Percentiles rank a stretch among this genome's conserved stretches.
Evolutionary conservation across 2,797 vertebrate species (phyloP).

Genomic region (Bufotes viridis): DNA sequence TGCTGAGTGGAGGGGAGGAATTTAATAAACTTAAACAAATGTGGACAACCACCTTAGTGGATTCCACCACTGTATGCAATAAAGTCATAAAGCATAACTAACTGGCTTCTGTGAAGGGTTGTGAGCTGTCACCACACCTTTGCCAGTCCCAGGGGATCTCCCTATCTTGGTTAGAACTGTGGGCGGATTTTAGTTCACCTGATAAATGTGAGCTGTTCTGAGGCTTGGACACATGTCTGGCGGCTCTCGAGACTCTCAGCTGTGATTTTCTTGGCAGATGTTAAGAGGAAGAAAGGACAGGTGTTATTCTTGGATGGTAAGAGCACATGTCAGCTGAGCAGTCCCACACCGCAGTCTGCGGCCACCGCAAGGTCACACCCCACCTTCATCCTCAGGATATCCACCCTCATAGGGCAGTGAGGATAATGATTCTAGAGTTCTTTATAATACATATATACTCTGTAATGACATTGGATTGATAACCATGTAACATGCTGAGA

Average conservation of each 20-base stretch:
- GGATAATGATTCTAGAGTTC: background rate
- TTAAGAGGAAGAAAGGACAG: conserved; percentile 57
- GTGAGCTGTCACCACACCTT: background rate
- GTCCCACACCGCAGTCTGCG: conserved; percentile 45
- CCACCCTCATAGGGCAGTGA: conserved; percentile 29
- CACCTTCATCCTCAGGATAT: conserved; percentile 61
- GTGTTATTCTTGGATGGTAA: conserved; percentile 54
- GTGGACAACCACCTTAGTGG: too few species aligned
- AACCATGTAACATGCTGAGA: conserved; percentile 12
- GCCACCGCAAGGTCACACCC: conserved; percentile 50
- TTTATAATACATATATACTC: background rate
- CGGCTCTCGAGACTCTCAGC: conserved; percentile 46
- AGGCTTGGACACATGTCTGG: conserved; percentile 46
- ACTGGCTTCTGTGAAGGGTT: background rate
- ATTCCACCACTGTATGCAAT: background rate
- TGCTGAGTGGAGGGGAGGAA: too few species aligned
- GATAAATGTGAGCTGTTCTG: conserved; percentile 15
- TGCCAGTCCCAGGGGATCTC: background rate
- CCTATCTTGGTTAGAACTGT: background rate
- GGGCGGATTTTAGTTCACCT: conserved; percentile 25
- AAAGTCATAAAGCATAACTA: background rate
- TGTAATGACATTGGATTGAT: conserved; percentile 10
- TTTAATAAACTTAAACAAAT: too few species aligned
- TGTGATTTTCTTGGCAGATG: conserved; percentile 56
- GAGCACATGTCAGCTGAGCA: conserved; percentile 48